Conservation (phyloP, 2,113 vertebrate species). For the Petrocephalus zakoni region DNA sequence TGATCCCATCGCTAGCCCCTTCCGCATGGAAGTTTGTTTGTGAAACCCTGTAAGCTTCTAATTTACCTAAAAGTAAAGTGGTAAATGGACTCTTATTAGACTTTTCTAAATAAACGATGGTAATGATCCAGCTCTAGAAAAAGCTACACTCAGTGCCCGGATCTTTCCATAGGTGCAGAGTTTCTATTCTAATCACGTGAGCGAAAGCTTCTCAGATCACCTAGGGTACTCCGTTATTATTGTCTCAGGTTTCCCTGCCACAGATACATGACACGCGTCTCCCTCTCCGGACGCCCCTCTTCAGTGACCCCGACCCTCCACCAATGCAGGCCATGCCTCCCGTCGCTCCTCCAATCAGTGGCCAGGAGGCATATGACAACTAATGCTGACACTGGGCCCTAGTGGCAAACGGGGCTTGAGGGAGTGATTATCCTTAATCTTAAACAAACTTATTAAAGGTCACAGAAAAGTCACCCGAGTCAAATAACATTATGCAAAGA, state of each 20-base stretch:
- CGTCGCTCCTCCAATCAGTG: too few species aligned
- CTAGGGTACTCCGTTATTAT: background rate
- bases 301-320: background rate
- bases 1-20: background rate
- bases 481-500: background rate
- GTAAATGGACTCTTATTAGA: background rate
- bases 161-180: background rate
- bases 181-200: background rate
- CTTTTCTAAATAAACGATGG: background rate
- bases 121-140: background rate
- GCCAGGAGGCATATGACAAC: background rate
- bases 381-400: background rate
- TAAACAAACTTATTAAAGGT: background rate
- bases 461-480: background rate
- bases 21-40: background rate
- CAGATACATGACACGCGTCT: background rate
- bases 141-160: background rate
- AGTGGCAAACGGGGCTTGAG: background rate
- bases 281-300: too few species aligned
- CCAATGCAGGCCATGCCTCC: background rate
- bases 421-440: constrained; percentile 2
- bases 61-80: background rate
- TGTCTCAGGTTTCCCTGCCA: background rate
- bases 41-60: background rate
- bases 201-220: background rate